Evolutionary conservation across 2,797 vertebrate genomes (phyloP), one percentile per base, ranked within the genome.

Genomic region (Zenarchopterus dispar): DNA sequence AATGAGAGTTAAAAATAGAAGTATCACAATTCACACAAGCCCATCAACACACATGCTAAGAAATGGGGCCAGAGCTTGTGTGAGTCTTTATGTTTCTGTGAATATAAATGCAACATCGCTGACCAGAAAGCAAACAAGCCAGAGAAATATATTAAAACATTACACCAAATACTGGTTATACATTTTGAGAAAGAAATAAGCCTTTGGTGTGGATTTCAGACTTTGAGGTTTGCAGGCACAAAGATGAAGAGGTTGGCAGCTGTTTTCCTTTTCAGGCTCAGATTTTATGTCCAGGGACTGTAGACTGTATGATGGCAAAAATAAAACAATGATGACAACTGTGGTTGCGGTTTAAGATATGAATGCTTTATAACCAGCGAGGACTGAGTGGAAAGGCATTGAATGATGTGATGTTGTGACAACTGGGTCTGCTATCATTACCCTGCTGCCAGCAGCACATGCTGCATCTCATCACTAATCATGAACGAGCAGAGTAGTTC

Each of bases 1-100:
- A 72, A 81, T 69, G 53, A 87, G 61, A 21, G 6, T 55, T 77
- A 66, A 77, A 84, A 78, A 81, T 83, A 78, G 72, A 80, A 26
- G 43, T 11, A 54, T 59, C 48, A 42, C 62, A 72, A 73, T 70
- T 82, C 53, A 67, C 54, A 49, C 23, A 78, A 76, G 70, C 73
- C 64, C 42, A 66, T 22, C 15, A 62, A 73, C 62, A 66, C 42
- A 56, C 68, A 69, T 56, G 69, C 59, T 67, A 62, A 65, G 71
- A 82, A 85, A 79, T 6, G 13, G 23, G 52, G 65, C 39, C 67
- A 65, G 49, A 68, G 56, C 58, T 49, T 23, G 16, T 52, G 58
- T 7, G 1, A 26, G 23, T 51, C 60, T 47, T 6, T 48, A 15
- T 48, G 41, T 57, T 43, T 56, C 11, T 67, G 28, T 21, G 15